Base-by-base conservation (phyloP, 2,113 vertebrate genomes). In the Notiomystis cincta region DNA sequence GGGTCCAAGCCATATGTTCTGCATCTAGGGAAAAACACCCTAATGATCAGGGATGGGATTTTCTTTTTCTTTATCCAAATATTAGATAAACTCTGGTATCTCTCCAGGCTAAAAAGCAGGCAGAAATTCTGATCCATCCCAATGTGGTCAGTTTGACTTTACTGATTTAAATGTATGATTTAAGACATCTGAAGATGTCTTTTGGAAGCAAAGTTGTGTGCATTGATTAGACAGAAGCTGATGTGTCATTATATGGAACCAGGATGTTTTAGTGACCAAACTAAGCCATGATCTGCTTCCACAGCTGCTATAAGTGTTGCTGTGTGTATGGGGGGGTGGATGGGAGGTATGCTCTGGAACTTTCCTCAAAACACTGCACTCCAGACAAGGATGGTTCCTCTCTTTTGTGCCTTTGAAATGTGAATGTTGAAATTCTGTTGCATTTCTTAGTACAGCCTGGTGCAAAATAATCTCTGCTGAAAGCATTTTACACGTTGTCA, bases 401-500 rank as follows among this genome's bases (percentile, higher is more conserved):
- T 85, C 69, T 90, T 37, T n/a, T 51, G 38, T 64, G 7, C 53
- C 61, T 64, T 85, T 88, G 78, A 88, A 93, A 76, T 47, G 28
- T 5, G 13, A 89, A 77, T 73, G 75, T 82, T 91, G 95, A 95
- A 95, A 95, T 65, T 93, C 56, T 87, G 66, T 87, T 89, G 66
- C 72, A 35, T 93, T 96, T 96, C 90, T 93, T 83, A 91, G 91
- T 25, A 91, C 30, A 33, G 84, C 66, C 71, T 95, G 57, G 54
- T 94, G 96, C 93, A 77, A 87, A 96, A 93, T 82, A 92, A 93
- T 92, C 89, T 94, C 77, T 60, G 58, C 48, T 96, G 92, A 95
- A 93, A 95, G 84, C 58, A 73, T 93, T 96, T 97, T 95, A 79
- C 87, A 92, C 33, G 42, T 85, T 86, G 95, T 96, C 87, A 94